These are phyloP conservation scores for Delphinus delphis DNA, from an alignment of 2,113 vertebrate genomes.

Conservation along the genomic window DNA sequence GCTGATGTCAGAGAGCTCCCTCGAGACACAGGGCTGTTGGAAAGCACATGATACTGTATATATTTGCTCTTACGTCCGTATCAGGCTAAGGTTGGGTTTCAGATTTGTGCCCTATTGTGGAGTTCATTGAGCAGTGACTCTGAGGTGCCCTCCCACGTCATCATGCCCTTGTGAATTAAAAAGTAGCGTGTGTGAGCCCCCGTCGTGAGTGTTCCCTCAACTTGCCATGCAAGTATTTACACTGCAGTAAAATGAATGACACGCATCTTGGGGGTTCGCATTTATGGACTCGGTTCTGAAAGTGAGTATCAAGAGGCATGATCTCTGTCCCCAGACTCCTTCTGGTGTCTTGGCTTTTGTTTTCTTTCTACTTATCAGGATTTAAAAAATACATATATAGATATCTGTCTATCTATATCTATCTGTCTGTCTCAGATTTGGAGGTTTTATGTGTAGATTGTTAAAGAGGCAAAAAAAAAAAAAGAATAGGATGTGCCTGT, in stretches of 20 bases:
- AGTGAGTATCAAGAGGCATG: constrained; percentile 61
- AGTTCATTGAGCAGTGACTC: constrained; percentile 74
- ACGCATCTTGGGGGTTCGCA: constrained; percentile 5
- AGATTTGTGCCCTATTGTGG: constrained; percentile 69
- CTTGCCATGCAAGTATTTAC: constrained; percentile 69
- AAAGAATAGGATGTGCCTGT: background rate
- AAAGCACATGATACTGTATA: constrained; percentile 83
- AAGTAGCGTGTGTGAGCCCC: constrained; percentile 74
- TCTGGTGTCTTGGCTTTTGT: background rate
- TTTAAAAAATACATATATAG: background rate
- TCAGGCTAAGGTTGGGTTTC: constrained; percentile 81
- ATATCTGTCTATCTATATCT: too few species aligned
- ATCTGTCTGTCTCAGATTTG: background rate
- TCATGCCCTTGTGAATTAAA: constrained; percentile 82
- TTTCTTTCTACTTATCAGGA: background rate
- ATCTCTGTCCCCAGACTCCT: background rate
- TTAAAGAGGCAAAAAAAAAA: background rate
- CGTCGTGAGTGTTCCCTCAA: constrained; percentile 67
- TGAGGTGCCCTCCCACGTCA: constrained; percentile 81
- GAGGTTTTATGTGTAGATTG: background rate
- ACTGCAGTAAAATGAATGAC: constrained; percentile 80
- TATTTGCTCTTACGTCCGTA: constrained; percentile 83
- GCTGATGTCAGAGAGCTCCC: constrained; percentile 86
- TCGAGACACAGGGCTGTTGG: constrained; percentile 80
- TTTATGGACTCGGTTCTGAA: constrained; percentile 56